These are phyloP conservation scores for Darevskia nairensis DNA, from an alignment of 2,797 vertebrate genomes.

Conservation along the genomic window DNA sequence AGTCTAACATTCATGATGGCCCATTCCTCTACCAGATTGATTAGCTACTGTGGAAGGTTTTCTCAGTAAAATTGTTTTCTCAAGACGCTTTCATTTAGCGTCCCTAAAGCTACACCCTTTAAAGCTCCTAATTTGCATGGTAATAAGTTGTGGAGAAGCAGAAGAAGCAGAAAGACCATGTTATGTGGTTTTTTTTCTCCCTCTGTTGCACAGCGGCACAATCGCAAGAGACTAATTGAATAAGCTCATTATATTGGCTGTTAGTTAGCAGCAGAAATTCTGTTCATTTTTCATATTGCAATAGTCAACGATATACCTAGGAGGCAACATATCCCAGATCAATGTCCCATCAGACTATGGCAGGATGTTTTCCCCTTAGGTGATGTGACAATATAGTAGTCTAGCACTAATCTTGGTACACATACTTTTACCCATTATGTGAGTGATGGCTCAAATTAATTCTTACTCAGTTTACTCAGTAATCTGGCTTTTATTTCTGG, in stretches of 20 bases:
- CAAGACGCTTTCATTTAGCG: slow-evolving; percentile 16
- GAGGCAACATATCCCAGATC: neutral
- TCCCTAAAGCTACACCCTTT: slow-evolving; percentile 28
- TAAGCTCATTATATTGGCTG: neutral
- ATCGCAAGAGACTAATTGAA: slow-evolving; percentile 23
- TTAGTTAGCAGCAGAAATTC: neutral
- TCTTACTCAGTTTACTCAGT: no score
- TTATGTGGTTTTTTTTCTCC: neutral
- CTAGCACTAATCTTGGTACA: neutral
- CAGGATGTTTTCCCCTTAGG: neutral
- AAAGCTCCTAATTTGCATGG: slow-evolving; percentile 36
- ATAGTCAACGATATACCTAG: neutral
- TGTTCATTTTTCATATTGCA: neutral
- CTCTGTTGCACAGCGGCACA: neutral
- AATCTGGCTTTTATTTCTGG: neutral
- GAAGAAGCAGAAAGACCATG: neutral
- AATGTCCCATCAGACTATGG: neutral
- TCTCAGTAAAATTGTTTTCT: slow-evolving; percentile 17
- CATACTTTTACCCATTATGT: neutral
- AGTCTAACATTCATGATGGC: slow-evolving; percentile 6
- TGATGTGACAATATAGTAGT: neutral
- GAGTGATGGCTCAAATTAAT: neutral
- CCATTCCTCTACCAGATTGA: slow-evolving; percentile 9
- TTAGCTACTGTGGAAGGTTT: slow-evolving; percentile 14
- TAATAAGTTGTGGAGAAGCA: slow-evolving; percentile 29